Conservation (phyloP, 2,113 vertebrate species). For the Lamprotornis superbus region DNA sequence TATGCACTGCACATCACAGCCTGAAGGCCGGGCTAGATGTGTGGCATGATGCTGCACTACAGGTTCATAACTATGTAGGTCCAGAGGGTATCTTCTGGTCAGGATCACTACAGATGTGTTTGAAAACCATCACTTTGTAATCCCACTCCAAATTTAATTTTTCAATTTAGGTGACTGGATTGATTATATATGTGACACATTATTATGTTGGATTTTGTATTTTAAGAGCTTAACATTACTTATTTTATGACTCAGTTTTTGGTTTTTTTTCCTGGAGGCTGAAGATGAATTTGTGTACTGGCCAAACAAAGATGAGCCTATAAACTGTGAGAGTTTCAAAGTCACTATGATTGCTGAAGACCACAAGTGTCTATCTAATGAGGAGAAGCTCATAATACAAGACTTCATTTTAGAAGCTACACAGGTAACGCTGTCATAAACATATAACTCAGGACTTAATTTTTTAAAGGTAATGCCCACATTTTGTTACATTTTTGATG, state of each 20-base stretch:
- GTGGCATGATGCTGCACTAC: not conserved
- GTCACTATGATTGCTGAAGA: conserved; percentile 88
- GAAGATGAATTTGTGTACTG: conserved; percentile 85
- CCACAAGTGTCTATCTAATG: conserved; percentile 86
- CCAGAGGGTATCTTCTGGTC: not conserved
- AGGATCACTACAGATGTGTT: not conserved
- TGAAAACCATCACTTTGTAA: not conserved
- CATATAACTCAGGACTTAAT: not conserved
- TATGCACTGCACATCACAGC: not conserved
- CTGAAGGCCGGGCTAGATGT: not conserved
- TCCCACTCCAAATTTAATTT: not conserved
- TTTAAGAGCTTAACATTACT: not conserved
- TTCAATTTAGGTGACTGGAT: not conserved
- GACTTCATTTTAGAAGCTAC: conserved; percentile 91
- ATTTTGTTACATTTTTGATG: not conserved
- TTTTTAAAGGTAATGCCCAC: not conserved
- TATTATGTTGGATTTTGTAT: not conserved
- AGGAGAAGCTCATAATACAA: conserved; percentile 90
- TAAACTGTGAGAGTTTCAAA: conserved; percentile 87
- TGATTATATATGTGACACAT: accelerated
- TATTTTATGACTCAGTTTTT: not conserved
- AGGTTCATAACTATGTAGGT: not conserved
- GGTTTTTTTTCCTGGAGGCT: conserved; percentile 63
- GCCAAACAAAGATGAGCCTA: conserved; percentile 87
- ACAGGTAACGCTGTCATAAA: conserved; percentile 77